Conservation (phyloP, 2,888 invertebrate genomes). For the Abscondita cerata region DNA sequence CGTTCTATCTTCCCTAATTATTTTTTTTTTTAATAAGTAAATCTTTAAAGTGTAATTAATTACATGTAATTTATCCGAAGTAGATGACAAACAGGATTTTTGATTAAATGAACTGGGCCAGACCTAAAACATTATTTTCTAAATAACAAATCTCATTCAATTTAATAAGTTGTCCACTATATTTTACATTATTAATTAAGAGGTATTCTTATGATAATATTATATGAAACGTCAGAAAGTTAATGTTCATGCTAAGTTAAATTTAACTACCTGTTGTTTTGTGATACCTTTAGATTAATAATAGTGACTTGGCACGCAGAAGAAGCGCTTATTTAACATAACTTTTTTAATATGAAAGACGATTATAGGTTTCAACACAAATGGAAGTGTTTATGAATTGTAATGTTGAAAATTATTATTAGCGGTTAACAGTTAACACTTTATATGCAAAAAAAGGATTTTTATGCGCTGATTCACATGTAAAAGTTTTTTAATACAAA, state of each 20-base stretch:
- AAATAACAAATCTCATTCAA: background rate
- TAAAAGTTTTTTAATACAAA: no score
- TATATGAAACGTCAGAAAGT: conserved; percentile 6
- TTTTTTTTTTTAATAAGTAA: conserved; percentile 4
- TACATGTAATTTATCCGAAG: no score
- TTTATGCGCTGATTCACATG: no score
- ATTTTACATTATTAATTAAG: conserved; percentile 7
- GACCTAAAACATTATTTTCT: background rate
- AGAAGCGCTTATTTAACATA: conserved; percentile 3
- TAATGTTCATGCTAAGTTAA: background rate
- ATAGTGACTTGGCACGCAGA: conserved; percentile 11
- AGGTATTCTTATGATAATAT: conserved; percentile 5
- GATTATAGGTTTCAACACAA: background rate
- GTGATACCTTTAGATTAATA: conserved; percentile 8
- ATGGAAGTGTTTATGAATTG: no score
- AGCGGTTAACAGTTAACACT: no score
- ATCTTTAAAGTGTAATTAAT: no score
- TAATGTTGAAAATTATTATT: no score
- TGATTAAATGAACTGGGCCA: no score
- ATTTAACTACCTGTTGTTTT: conserved; percentile 8
- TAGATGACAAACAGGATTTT: no score
- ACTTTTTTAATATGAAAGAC: conserved; percentile 3
- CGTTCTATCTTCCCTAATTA: no score
- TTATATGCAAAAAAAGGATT: no score
- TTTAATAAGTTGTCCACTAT: conserved; percentile 1